Evolutionary conservation across 2,113 vertebrate species (phyloP).

Genomic region (Tetrao urogallus): DNA sequence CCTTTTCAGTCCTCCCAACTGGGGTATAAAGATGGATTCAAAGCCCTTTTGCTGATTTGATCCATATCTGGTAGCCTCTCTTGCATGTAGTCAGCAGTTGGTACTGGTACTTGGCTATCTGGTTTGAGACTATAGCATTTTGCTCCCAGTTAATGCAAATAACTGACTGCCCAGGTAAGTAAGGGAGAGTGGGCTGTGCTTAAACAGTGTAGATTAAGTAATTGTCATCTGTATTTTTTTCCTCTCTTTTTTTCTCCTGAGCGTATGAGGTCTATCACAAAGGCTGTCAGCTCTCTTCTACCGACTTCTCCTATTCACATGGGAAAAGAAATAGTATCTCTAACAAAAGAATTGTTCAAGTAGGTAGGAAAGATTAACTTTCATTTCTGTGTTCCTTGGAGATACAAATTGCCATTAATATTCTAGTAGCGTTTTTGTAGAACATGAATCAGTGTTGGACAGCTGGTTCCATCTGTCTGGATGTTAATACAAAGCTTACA

Average conservation of each 20-base stretch:
- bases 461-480: conserved; percentile 26
- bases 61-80: not conserved
- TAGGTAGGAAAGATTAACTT: not conserved
- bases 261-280: not conserved
- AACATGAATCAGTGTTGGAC: not conserved
- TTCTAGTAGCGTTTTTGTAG: not conserved
- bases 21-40: not conserved
- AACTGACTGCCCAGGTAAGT: not conserved
- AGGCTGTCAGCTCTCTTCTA: not conserved
- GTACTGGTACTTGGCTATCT: not conserved
- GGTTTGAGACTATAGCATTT: not conserved
- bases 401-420: not conserved
- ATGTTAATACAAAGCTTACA: not conserved
- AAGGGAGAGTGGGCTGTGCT: not conserved
- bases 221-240: not conserved
- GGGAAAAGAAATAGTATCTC: not conserved
- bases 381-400: not conserved
- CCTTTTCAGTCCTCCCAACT: not conserved
- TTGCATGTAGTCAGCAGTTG: not conserved
- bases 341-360: not conserved
- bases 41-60: not conserved
- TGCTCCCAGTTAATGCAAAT: not conserved
- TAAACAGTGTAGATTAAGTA: not conserved
- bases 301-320: not conserved
- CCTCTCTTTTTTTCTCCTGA: not conserved